Evolutionary conservation across 2,888 invertebrate species (phyloP).

Genomic region (Drosophila vallismaia): DNA sequence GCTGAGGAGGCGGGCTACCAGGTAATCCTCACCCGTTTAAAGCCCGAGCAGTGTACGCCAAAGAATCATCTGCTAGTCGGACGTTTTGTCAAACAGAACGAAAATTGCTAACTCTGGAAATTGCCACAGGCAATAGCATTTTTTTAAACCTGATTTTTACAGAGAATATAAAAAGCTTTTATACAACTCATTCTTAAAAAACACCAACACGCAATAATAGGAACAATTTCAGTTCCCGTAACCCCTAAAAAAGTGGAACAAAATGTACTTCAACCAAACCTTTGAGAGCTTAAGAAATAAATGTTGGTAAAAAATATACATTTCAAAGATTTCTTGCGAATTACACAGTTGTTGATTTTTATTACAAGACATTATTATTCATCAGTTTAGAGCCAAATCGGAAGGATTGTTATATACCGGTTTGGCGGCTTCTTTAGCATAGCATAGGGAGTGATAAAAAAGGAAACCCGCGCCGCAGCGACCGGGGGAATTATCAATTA

Average conservation of each 20-base stretch:
- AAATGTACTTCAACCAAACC: background rate
- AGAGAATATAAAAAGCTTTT: background rate
- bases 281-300: background rate
- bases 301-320: background rate
- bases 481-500: conserved; percentile 14
- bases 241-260: too few relatives aligned
- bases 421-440: conserved; percentile 62
- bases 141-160: conserved; percentile 4
- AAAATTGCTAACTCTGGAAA: conserved; percentile 17
- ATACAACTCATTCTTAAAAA: background rate
- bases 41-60: conserved; percentile 93
- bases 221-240: too few relatives aligned
- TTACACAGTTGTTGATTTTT: conserved; percentile 1
- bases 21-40: conserved; percentile 90
- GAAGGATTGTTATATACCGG: conserved; percentile 22
- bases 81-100: conserved; percentile 49
- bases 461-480: conserved; percentile 10
- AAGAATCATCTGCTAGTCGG: conserved; percentile 88
- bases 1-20: conserved; percentile 91
- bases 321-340: background rate
- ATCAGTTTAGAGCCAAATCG: conserved; percentile 1
- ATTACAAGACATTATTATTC: background rate
- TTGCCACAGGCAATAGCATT: conserved; percentile 39
- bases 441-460: conserved; percentile 57
- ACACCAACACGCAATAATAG: too few relatives aligned